Evolutionary conservation across 2,113 vertebrate species (phyloP).

Genomic region (Hyla sarda): DNA sequence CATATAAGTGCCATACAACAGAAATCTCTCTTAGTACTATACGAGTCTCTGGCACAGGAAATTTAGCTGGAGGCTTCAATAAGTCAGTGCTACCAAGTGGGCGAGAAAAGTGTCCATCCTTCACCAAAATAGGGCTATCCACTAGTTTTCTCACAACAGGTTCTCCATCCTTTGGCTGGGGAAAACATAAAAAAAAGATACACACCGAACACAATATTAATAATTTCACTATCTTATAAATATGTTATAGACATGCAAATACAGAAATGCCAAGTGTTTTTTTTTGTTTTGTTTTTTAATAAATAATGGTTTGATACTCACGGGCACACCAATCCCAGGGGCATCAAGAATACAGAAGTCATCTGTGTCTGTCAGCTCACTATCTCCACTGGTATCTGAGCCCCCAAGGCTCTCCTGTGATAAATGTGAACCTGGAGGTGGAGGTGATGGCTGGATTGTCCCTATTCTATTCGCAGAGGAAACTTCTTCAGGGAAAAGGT

Average conservation of each 20-base stretch:
- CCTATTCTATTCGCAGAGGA: slow-evolving; percentile 45
- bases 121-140: slow-evolving; percentile 75
- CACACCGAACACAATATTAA: neutral
- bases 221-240: neutral
- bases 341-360: slow-evolving; percentile 93
- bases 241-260: neutral
- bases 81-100: slow-evolving; percentile 88
- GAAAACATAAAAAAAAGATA: neutral
- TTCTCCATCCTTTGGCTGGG: slow-evolving; percentile 85
- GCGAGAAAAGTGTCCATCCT: slow-evolving; percentile 85
- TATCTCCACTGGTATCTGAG: slow-evolving; percentile 73
- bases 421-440: slow-evolving; percentile 48
- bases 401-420: slow-evolving; percentile 61
- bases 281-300: no score
- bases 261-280: neutral
- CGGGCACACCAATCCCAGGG: slow-evolving; percentile 89
- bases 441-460: slow-evolving; percentile 60
- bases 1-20: slow-evolving; percentile 90
- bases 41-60: slow-evolving; percentile 85
- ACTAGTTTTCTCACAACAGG: slow-evolving; percentile 83
- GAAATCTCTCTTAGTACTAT: slow-evolving; percentile 87
- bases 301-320: slow-evolving; percentile 63
- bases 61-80: slow-evolving; percentile 82
- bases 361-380: slow-evolving; percentile 83
- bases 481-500: slow-evolving; percentile 87